Evolutionary conservation across 2,797 vertebrate genomes (phyloP), one percentile per base, ranked within the genome.

Genomic region (Amblyopsis hoosieri): DNA sequence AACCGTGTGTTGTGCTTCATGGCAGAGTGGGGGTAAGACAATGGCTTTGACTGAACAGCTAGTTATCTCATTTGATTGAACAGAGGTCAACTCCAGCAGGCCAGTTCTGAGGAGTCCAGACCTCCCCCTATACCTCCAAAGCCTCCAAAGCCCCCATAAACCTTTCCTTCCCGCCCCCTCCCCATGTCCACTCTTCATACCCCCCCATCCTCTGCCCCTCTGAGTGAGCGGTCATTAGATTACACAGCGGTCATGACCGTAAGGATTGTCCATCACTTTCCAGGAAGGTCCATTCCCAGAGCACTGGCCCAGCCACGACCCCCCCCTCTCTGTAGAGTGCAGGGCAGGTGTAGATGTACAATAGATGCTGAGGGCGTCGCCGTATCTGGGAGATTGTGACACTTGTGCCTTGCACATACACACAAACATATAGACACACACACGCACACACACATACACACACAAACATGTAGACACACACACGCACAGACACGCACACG

Each of bases 191-290:
- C 67, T 72, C 3, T 31, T 46, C 62, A 75, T 80, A 71, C 70
- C 50, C 10, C 83, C 76, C 78, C 72, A 72, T 29, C 15, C 83
- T 69, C 45, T 45, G 12, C 68, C 51, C 70, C 74, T 77, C 75
- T 85, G 83, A 89, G 86, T 85, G 89, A 87, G 75, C 70, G 49
- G 79, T 89, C 91, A 93, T 93, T 93, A 92, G 90, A 92, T 93
- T 92, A 93, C 84, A 81, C 85, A 78, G 81, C 68, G 85, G 90
- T 90, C 85, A 87, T 91, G 90, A 87, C 90, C 79, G 82, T 86
- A 83, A 90, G 83, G 85, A 87, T 86, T 78, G 82, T 87, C 88
- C 83, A 89, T 88, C 87, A 88, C 90, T 89, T 93, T 92, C 89
- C 88, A 81, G 91, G 90, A 92, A 93, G 91, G 86, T 85, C 85